Percentiles rank a stretch among this genome's conserved stretches.
Conservation (phyloP, 2,113 vertebrate genomes). For the Shinisaurus crocodilurus region DNA sequence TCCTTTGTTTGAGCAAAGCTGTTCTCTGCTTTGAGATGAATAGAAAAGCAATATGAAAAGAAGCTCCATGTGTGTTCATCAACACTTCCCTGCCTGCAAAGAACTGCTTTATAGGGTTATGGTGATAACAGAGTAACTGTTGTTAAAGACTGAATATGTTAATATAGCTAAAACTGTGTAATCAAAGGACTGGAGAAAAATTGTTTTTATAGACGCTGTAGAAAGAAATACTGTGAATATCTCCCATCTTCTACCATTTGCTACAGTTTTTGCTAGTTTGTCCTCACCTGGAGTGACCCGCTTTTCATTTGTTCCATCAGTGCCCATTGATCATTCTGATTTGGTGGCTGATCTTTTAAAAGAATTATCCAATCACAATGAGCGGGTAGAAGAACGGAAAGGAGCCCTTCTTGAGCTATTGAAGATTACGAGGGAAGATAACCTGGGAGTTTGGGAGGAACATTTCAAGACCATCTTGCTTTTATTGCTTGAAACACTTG, state of each 20-base stretch:
- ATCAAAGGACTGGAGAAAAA: not conserved
- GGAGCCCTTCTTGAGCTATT: conserved; percentile 93
- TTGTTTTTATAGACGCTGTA: not conserved
- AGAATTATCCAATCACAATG: conserved; percentile 97
- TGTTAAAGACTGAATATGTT: not conserved
- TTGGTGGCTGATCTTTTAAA: conserved; percentile 96
- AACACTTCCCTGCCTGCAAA: not conserved
- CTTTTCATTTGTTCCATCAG: conserved; percentile 68
- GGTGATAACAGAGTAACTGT: not conserved
- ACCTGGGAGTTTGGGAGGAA: conserved; percentile 94
- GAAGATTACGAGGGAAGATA: conserved; percentile 96
- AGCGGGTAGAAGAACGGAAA: conserved; percentile 93
- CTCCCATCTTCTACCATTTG: not conserved
- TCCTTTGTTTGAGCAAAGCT: not conserved
- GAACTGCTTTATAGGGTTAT: not conserved
- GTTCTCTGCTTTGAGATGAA: not conserved
- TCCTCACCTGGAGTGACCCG: conserved; percentile 33
- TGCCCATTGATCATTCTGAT: conserved; percentile 91
- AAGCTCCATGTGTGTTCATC: not conserved
- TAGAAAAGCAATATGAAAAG: not conserved
- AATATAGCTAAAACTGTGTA: not conserved
- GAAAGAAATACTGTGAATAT: not conserved
- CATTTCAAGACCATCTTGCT: conserved; percentile 99
- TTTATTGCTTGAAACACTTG: conserved; percentile 94
- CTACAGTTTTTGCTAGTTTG: not conserved